Evolutionary conservation across 2,888 invertebrate species (phyloP), one percentile per base, ranked within the genome.

Genomic region (Mythimna ferrago): DNA sequence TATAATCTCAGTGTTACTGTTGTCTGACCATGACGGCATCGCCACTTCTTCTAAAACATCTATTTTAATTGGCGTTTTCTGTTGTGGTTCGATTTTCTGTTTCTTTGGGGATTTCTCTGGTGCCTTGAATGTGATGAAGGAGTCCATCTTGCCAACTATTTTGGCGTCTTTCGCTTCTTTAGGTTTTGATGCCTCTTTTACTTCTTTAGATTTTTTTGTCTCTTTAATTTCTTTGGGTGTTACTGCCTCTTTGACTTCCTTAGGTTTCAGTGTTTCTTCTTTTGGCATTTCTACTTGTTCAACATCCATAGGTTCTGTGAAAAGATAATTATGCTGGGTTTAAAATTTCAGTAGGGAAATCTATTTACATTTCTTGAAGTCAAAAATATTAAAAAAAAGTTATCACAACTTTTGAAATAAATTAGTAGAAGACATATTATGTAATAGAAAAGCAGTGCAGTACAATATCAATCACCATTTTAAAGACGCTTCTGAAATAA

Each of bases 21-120:
- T 96, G 56, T 96, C 96, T 0, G 95, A 95, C 96, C 96, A 96
- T 0, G 96, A 94, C 0, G 93, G 93, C 96, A 96, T 96, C 0
- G 96, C 96, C 0, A 93, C 93, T 82, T 96, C 96, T 16, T 95
- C 93, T 3, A 96, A 74, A 0, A 95, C 88, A 38, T 96, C 95
- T 11, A 94, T 89, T 85, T 95, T 95, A 0, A 95, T 90, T 0
- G 95, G 95, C 2, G 95, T 96, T 71, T 94, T 95, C 60, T 91
- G 90, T 71, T 92, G 86, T 0, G 80, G 60, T 19, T 82, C 87
- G 0, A 80, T 81, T 82, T 91, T 92, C n/a, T 89, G 86, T 70
- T 92, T 93, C 72, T 93, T 94, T 0, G 92, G 92, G 0, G 94
- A 93, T 74, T 91, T 94, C 0, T 91, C 90, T 0, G 95, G 95